A percentile compares a stretch with the other conserved stretches of the same genome.
These are phyloP conservation scores for Xestoiulus laeticollis DNA, from an alignment of 2,888 invertebrate genomes.

Conservation along the genomic window DNA sequence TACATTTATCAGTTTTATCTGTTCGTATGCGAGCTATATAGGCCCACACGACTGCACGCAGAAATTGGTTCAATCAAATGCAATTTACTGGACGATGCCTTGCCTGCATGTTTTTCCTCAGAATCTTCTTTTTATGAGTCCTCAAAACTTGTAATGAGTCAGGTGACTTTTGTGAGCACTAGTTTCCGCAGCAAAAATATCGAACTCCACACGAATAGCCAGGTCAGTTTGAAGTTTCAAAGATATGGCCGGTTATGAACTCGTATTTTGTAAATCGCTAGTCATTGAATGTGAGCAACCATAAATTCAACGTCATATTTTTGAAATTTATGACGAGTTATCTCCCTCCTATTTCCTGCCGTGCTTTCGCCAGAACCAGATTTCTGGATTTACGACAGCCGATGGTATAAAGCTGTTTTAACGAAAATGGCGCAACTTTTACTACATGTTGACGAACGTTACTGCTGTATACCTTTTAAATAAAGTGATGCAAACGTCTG, in stretches of 20 bases:
- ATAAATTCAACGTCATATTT: neutral
- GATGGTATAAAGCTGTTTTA: neutral
- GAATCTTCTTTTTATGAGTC: neutral
- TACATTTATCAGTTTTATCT: constrained; percentile 34
- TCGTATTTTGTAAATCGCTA: constrained; percentile 28
- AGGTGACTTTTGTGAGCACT: neutral
- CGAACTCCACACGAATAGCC: neutral
- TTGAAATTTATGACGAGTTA: neutral
- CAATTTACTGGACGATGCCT: neutral
- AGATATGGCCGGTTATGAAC: neutral
- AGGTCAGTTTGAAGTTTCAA: neutral
- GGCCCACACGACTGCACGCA: neutral
- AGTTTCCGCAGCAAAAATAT: neutral
- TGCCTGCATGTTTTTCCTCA: neutral
- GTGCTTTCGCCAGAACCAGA: neutral
- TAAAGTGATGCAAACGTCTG: neutral
- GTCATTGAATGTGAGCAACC: constrained; percentile 16
- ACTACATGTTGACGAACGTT: neutral
- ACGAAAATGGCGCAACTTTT: neutral
- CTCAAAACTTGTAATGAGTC: neutral
- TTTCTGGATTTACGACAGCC: neutral
- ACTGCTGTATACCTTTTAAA: neutral
- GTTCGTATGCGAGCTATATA: neutral
- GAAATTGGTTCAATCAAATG: neutral
- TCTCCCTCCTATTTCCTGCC: neutral